phyloP scores from a whole-genome alignment of 2,888 invertebrate genomes.

The Calameuta filiformis region DNA sequence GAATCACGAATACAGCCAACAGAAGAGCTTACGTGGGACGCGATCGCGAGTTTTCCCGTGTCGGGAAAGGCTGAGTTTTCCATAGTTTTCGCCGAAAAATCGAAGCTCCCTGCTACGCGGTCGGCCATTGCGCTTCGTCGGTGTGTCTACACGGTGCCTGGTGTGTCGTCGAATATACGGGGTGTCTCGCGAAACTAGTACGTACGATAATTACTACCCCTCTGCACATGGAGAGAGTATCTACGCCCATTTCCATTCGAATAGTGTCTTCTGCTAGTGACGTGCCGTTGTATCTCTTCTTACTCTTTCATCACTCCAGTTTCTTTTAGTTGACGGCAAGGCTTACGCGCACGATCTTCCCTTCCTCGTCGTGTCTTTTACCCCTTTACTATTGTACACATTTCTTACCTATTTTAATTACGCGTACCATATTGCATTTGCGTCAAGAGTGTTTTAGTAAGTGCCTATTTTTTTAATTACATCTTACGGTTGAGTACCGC shows the following conservation, averaged over 20 bases:
- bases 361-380: not conserved
- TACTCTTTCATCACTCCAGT: not conserved
- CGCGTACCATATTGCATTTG: not conserved
- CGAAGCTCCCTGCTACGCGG: slow-evolving; percentile 30
- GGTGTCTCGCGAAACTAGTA: slow-evolving; percentile 18
- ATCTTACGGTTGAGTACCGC: not conserved
- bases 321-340: not conserved
- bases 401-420: not conserved
- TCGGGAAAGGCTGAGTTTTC: slow-evolving; percentile 4
- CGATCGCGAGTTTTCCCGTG: not conserved
- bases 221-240: not conserved
- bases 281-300: not conserved
- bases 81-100: slow-evolving; percentile 14
- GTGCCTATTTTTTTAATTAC: not conserved
- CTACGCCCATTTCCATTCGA: not conserved
- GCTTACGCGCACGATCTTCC: not conserved
- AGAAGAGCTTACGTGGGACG: not conserved
- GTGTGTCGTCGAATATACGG: slow-evolving; percentile 13
- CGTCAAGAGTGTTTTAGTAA: not conserved
- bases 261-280: not conserved
- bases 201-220: not conserved
- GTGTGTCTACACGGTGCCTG: slow-evolving; percentile 11
- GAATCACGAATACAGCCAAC: not conserved
- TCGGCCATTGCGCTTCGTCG: slow-evolving; percentile 56
- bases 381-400: not conserved